Evolutionary conservation across 2,888 invertebrate genomes (phyloP).

Genomic region (Papilio protenor): DNA sequence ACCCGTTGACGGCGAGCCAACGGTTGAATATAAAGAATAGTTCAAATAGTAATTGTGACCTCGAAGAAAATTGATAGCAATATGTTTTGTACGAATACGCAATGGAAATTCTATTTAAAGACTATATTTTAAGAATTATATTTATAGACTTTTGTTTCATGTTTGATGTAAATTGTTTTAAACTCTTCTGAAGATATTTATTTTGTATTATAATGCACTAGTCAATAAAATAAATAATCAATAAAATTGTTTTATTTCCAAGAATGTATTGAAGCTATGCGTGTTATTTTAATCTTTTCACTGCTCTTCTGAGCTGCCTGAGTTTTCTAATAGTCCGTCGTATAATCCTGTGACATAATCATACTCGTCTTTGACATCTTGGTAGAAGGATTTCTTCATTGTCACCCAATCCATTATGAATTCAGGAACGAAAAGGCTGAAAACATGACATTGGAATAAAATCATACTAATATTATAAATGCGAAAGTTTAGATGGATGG

Average conservation of each 20-base stretch:
- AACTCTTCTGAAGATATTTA: slow-evolving; percentile 3
- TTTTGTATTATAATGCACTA: slow-evolving; percentile 14
- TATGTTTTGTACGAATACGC: neutral
- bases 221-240: slow-evolving; percentile 2
- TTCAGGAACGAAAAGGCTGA: slow-evolving; percentile 60
- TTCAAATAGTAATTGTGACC: neutral
- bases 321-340: slow-evolving; percentile 54
- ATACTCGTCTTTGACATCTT: slow-evolving; percentile 50
- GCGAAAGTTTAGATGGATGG: too few species aligned
- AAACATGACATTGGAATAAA: neutral
- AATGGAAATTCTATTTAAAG: neutral
- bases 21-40: neutral
- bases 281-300: neutral
- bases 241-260: neutral
- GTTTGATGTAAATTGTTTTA: neutral
- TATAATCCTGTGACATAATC: slow-evolving; percentile 67
- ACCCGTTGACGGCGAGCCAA: too few species aligned
- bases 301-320: slow-evolving; percentile 28
- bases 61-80: neutral
- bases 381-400: slow-evolving; percentile 56
- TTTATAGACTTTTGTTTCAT: neutral
- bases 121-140: slow-evolving; percentile 1
- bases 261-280: neutral
- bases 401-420: slow-evolving; percentile 54
- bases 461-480: too few species aligned